Evolutionary conservation across 2,797 vertebrate species (phyloP).

Genomic region (Sebastes baramenuke): DNA sequence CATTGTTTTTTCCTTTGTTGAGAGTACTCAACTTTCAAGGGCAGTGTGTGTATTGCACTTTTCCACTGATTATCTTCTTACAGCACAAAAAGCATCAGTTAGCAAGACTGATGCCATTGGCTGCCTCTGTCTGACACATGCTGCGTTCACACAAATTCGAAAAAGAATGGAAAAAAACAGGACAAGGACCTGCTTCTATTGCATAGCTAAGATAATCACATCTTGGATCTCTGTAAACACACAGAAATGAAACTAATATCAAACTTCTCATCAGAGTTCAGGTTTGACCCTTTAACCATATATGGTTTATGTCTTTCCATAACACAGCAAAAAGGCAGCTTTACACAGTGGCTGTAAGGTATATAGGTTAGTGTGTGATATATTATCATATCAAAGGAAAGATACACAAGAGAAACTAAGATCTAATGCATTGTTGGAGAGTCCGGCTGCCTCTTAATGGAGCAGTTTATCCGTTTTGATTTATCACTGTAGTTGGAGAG

Average conservation of each 20-base stretch:
- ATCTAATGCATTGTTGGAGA: not conserved
- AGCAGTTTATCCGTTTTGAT: conserved; percentile 2
- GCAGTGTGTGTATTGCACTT: not conserved
- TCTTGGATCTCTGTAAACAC: not conserved
- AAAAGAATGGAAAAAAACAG: not conserved
- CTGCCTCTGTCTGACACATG: not conserved
- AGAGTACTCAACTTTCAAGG: not conserved
- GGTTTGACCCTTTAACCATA: not conserved
- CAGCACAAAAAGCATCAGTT: not conserved
- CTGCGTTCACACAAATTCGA: not conserved
- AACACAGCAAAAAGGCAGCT: not conserved
- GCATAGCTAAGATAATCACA: not conserved
- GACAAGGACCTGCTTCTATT: not conserved
- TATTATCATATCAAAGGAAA: not conserved
- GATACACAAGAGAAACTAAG: not conserved
- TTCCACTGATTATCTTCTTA: not conserved
- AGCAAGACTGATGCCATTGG: not conserved
- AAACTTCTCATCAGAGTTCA: not conserved
- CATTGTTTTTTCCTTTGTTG: not conserved
- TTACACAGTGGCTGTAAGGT: not conserved
- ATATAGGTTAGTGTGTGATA: not conserved
- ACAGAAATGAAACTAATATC: not conserved
- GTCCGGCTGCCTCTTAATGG: not conserved
- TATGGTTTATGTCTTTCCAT: not conserved
- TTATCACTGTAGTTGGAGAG: not conserved